Evolutionary conservation across 2,888 invertebrate species (phyloP), one percentile per base, ranked within the genome.

Genomic region (Xestia c-nigrum): DNA sequence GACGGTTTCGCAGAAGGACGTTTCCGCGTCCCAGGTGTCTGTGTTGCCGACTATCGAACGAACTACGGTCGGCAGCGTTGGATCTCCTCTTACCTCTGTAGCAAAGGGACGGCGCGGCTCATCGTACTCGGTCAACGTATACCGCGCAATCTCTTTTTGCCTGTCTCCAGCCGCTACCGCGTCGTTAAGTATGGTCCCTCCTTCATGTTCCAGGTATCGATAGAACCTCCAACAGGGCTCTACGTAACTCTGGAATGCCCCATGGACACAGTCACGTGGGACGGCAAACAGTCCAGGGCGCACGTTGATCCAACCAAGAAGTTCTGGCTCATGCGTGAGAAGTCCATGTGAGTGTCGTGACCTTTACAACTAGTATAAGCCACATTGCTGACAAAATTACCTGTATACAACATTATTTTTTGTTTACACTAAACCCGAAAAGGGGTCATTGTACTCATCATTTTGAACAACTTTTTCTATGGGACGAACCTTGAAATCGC

Each of bases 201-300:
- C 3, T 16, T 24, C 31, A 38, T 38, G 19, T 50, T 72, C 40
- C 50, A 72, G 72, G 5, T 72, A 12, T 24, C 4, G 24, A 16
- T 72, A 43, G 73, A 72, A 72, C 40, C 16, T 40, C 3, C 52
- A 31, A 31, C 74, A 19, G 81, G 83, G 0, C 90, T 90, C 1
- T 85, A 84, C 61, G 93, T 95, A 55, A 87, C 93, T 1, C 92
- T 92, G 5, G 94, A 95, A 78, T 96, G 95, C 95, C 92, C 94
- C 0, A 91, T 91, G 93, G 92, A 93, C 10, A 88, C 93, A 0
- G 89, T 89, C 1, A n/a, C 80, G 0, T 95, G 95, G 94, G 95
- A 95, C 78, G 68, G 43, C 0, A 85, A 84, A 2, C 94, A 94
- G 81, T 50, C 92, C 16, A 89, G 94, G 4, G 52, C 86, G 0